phyloP scores from a whole-genome alignment of 2,888 invertebrate species.

The Galerucella pusilla region DNA sequence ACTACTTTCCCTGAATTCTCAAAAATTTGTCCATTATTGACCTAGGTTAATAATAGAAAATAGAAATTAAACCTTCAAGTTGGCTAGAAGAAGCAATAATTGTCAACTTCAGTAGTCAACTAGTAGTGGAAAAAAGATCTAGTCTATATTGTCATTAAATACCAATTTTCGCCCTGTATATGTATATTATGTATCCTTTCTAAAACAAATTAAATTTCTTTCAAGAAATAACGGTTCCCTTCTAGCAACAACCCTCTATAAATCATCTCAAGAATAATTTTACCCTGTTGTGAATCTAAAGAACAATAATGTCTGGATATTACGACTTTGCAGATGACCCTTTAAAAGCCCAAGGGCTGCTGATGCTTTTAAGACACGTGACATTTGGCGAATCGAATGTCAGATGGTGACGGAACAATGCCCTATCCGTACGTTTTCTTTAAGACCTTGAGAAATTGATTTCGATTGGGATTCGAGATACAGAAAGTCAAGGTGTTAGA shows the following conservation, averaged over 20 bases:
- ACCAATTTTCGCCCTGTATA: no score
- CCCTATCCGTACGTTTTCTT: slow-evolving; percentile 3
- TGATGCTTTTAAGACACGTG: slow-evolving; percentile 15
- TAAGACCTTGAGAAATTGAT: slow-evolving; percentile 12
- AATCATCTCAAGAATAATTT: slow-evolving; percentile 1
- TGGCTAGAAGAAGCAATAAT: no score
- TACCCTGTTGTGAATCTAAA: slow-evolving; percentile 6
- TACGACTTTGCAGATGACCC: slow-evolving; percentile 34
- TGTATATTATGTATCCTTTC: no score
- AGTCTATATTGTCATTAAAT: no score
- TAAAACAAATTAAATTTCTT: background rate
- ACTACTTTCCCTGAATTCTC: no score
- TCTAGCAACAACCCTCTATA: background rate
- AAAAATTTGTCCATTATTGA: no score
- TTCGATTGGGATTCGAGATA: background rate
- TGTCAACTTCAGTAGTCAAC: no score
- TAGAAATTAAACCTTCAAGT: no score
- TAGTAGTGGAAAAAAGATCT: no score
- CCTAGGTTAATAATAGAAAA: no score
- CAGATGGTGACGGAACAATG: slow-evolving; percentile 12
- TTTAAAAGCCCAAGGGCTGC: slow-evolving; percentile 28
- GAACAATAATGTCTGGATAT: slow-evolving; percentile 50
- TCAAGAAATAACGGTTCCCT: background rate
- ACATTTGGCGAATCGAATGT: slow-evolving; percentile 14
- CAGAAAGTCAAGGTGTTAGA: slow-evolving; percentile 14